These are phyloP conservation scores for Cheirogaleus major DNA, from an alignment of 2,797 vertebrate genomes.

Conservation along the genomic window DNA sequence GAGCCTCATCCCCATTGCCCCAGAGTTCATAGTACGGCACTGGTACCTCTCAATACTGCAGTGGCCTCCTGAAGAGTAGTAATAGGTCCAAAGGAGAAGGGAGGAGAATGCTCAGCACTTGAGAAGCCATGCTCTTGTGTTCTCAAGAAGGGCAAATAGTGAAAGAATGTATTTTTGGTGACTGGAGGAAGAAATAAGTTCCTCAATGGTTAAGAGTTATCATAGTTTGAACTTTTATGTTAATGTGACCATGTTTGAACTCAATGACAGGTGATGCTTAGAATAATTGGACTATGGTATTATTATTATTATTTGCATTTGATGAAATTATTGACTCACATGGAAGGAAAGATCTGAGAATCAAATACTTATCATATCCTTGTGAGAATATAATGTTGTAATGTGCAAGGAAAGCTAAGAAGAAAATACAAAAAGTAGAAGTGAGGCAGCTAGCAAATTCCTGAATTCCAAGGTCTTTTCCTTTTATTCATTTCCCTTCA, in stretches of 20 bases:
- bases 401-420: neutral
- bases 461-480: neutral
- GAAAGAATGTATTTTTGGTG: neutral
- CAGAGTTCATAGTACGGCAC: rapidly evolving
- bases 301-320: neutral
- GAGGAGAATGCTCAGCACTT: neutral
- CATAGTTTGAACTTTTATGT: neutral
- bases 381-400: neutral
- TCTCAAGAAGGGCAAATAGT: neutral
- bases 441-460: neutral
- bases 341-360: neutral
- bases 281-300: neutral
- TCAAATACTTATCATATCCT: neutral
- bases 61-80: neutral
- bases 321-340: neutral
- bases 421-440: neutral
- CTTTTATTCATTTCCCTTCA: slow-evolving; percentile 8
- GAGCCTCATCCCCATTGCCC: rapidly evolving
- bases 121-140: neutral
- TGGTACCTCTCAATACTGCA: neutral
- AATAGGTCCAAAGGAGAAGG: neutral
- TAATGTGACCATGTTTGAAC: neutral
- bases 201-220: neutral
- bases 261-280: neutral
- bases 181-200: neutral